Conservation (phyloP, 2,797 vertebrate genomes). For the Simalia tracyae region DNA sequence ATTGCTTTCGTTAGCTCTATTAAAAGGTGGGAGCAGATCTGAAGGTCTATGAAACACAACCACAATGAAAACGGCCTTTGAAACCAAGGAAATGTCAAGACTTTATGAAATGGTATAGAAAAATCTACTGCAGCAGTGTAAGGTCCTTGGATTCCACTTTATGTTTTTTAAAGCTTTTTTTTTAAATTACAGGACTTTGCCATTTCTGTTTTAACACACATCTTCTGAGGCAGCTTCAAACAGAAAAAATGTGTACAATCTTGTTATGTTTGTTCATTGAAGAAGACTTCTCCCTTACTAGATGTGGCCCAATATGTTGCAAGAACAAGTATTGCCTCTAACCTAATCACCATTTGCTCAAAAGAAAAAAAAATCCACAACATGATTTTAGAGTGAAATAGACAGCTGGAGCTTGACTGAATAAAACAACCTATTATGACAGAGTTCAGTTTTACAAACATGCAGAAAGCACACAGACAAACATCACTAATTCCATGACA, state of each 20-base stretch:
- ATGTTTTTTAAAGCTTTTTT: background rate
- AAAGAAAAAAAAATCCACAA: background rate
- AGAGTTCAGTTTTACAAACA: constrained; percentile 6
- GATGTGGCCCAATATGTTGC: background rate
- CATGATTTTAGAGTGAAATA: constrained; percentile 2
- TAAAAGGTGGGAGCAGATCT: background rate
- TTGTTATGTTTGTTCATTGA: background rate
- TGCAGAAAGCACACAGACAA: background rate
- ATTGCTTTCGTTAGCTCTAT: background rate
- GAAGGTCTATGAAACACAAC: background rate
- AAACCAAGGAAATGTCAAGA: background rate
- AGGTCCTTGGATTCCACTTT: background rate
- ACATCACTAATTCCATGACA: background rate
- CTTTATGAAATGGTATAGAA: background rate
- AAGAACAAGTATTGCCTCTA: background rate
- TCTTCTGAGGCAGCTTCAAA: background rate
- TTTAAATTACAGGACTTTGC: background rate
- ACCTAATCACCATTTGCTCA: background rate
- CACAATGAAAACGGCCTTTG: background rate
- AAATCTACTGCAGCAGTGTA: background rate
- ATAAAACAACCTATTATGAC: background rate
- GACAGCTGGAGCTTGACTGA: background rate
- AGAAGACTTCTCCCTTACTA: background rate
- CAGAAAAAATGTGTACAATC: background rate
- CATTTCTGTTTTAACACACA: background rate